phyloP scores from a whole-genome alignment of 2,797 vertebrate genomes.

The Eidolon dupreanum region DNA sequence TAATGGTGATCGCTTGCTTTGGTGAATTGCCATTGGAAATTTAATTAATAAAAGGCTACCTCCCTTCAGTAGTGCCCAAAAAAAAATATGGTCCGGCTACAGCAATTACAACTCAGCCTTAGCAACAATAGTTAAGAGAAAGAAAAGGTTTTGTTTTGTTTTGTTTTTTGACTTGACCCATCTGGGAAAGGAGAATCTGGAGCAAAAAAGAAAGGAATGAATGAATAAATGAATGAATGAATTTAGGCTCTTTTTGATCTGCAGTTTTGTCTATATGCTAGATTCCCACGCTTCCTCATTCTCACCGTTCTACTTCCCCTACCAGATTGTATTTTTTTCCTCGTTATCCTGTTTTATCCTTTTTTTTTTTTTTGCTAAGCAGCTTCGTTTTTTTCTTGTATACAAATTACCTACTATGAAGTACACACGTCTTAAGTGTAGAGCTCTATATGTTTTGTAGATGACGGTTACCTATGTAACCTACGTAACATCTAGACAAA shows the following conservation, averaged over 20 bases:
- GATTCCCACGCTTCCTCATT: neutral
- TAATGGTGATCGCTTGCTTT: conserved; percentile 5
- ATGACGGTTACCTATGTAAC: neutral
- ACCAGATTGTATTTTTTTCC: neutral
- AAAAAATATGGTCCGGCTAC: neutral
- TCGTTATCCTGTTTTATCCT: neutral
- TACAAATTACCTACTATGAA: neutral
- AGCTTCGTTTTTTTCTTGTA: neutral
- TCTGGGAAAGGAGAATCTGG: neutral
- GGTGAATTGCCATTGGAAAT: conserved; percentile 69
- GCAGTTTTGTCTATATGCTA: neutral
- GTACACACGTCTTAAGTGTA: neutral
- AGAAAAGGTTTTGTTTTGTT: neutral
- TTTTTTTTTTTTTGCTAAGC: neutral
- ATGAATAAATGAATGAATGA: neutral
- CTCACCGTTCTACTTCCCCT: neutral
- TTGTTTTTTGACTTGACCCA: neutral
- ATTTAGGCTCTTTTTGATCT: neutral
- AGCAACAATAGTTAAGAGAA: neutral
- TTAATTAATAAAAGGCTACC: conserved; percentile 66
- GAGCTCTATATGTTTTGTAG: neutral
- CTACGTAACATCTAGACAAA: neutral
- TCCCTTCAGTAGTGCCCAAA: neutral
- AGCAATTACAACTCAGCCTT: conserved; percentile 2
- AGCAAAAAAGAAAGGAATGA: neutral